phyloP scores from a whole-genome alignment of 2,888 invertebrate genomes.

The Blastobasis lacticolella region DNA sequence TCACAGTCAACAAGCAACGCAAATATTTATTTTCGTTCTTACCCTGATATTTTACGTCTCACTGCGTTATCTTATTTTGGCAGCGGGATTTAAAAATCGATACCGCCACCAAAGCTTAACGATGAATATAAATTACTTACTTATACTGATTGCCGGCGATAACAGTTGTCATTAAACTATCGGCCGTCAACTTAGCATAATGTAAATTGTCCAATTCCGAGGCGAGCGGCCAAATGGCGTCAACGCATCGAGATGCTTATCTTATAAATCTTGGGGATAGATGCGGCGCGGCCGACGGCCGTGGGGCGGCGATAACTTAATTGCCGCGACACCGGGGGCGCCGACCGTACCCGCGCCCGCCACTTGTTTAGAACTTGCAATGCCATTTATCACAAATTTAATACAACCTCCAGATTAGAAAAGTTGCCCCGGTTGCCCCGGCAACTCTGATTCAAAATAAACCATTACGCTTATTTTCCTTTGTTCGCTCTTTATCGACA shows the following conservation, averaged over 20 bases:
- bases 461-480: too few species aligned
- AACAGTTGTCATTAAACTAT: constrained; percentile 58
- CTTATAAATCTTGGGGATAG: constrained; percentile 55
- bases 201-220: constrained; percentile 64
- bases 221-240: constrained; percentile 62
- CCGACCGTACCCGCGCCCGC: constrained; percentile 21
- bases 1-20: background rate
- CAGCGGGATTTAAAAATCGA: constrained; percentile 33
- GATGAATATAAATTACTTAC: constrained; percentile 61
- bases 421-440: background rate
- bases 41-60: constrained; percentile 7
- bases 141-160: constrained; percentile 49
- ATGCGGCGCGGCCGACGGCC: constrained; percentile 43
- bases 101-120: constrained; percentile 26
- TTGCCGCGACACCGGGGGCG: constrained; percentile 46
- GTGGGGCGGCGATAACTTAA: constrained; percentile 56
- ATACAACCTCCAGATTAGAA: background rate
- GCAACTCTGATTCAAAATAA: too few species aligned
- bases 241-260: constrained; percentile 60
- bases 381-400: background rate
- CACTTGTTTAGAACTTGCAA: constrained; percentile 4
- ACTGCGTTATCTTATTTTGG: constrained; percentile 24
- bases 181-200: constrained; percentile 44
- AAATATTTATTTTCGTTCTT: constrained; percentile 8
- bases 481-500: too few species aligned